Conservation (phyloP, 2,888 invertebrate species). For the Zaprionus bogoriensis region DNA sequence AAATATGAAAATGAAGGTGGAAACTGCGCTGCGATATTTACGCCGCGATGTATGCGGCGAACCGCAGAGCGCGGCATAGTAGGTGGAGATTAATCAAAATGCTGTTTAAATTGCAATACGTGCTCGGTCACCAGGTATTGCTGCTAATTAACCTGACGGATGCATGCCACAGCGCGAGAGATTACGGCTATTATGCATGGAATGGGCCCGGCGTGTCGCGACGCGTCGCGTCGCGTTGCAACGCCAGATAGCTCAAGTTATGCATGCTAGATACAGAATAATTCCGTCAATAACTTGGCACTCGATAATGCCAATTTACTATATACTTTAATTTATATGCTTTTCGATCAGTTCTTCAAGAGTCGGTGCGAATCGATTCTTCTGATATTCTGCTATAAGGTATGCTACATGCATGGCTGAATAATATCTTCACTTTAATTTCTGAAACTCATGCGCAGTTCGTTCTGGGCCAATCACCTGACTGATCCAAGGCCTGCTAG, state of each 20-base stretch:
- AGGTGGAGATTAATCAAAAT: constrained; percentile 69
- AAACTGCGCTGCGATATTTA: neutral
- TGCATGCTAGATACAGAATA: constrained; percentile 8
- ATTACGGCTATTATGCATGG: constrained; percentile 44
- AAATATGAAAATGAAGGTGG: neutral
- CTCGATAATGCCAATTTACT: neutral
- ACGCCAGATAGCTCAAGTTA: constrained; percentile 9
- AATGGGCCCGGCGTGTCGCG: neutral
- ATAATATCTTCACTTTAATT: neutral
- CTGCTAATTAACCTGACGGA: constrained; percentile 66
- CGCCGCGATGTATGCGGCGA: neutral
- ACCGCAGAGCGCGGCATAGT: constrained; percentile 22
- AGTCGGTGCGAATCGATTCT: neutral
- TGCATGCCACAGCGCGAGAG: constrained; percentile 48
- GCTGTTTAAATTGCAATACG: constrained; percentile 68
- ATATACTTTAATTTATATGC: neutral
- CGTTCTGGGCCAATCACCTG: neutral
- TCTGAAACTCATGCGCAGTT: too few species aligned
- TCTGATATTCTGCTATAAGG: neutral
- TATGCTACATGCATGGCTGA: neutral
- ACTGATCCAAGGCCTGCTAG: too few species aligned
- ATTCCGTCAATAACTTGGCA: neutral
- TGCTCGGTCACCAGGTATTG: constrained; percentile 67
- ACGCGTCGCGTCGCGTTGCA: neutral
- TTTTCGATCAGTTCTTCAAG: neutral